Conservation (phyloP, 1,140 invertebrate genomes). For the Drosophila navojoa region DNA sequence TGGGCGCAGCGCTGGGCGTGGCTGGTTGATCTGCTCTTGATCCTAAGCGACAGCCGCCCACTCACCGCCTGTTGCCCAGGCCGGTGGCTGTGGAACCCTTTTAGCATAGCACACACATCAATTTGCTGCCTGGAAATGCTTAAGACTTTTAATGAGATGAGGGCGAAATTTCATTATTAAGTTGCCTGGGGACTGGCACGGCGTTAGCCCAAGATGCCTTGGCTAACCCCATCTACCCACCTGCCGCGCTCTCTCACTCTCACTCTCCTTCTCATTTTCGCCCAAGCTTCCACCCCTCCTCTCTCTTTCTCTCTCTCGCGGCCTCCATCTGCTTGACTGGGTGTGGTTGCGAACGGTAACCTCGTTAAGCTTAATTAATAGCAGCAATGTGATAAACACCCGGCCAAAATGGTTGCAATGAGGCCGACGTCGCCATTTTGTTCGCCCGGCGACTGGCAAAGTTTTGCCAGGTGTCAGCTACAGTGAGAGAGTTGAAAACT, state of each 20-base stretch:
- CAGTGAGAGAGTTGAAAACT: slow-evolving; percentile 41
- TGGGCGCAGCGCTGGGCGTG: slow-evolving; percentile 46
- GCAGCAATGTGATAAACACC: slow-evolving; percentile 84
- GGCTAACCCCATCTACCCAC: background rate
- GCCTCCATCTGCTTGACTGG: slow-evolving; percentile 27
- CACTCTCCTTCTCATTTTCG: background rate
- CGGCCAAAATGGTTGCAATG: slow-evolving; percentile 66
- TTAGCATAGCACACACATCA: slow-evolving; percentile 61
- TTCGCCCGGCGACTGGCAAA: slow-evolving; percentile 37
- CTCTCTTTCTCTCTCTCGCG: background rate
- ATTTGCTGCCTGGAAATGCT: slow-evolving; percentile 66
- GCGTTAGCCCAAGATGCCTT: slow-evolving; percentile 50
- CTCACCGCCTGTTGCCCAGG: background rate
- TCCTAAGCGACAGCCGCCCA: slow-evolving; percentile 15
- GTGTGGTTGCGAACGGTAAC: slow-evolving; percentile 81
- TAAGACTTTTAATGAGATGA: slow-evolving; percentile 83
- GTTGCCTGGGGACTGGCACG: slow-evolving; percentile 63
- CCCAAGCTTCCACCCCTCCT: background rate
- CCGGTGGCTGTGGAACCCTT: slow-evolving; percentile 17
- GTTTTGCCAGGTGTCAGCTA: slow-evolving; percentile 74
- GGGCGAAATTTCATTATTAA: slow-evolving; percentile 83
- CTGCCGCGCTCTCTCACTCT: background rate
- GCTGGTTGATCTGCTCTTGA: slow-evolving; percentile 39
- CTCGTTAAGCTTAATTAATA: slow-evolving; percentile 84
- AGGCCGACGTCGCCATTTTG: slow-evolving; percentile 69